These are phyloP conservation scores for Contarinia nasturtii DNA, from an alignment of 1,140 invertebrate genomes.

Conservation along the genomic window DNA sequence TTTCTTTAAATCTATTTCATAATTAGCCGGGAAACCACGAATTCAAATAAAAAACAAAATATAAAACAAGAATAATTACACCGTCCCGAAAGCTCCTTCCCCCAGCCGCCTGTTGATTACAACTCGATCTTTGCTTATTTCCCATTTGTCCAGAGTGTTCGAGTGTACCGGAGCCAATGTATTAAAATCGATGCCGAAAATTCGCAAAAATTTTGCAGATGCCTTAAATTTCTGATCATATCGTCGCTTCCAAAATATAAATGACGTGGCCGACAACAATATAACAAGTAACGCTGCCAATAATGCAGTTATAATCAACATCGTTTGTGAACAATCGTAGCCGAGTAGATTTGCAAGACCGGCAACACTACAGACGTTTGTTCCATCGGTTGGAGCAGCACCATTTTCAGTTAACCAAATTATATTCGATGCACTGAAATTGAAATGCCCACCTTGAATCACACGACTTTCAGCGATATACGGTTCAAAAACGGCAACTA, in stretches of 20 bases:
- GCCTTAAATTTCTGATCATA: conserved; percentile 50
- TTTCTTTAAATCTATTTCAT: too few relatives aligned
- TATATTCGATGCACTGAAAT: conserved; percentile 33
- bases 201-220: conserved; percentile 52
- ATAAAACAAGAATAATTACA: too few relatives aligned
- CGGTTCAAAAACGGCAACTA: conserved; percentile 44
- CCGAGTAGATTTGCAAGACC: conserved; percentile 40
- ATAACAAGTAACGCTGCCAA: conserved; percentile 26
- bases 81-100: conserved; percentile 76
- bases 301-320: conserved; percentile 3
- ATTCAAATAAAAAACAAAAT: too few relatives aligned
- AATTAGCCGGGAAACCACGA: too few relatives aligned
- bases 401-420: conserved; percentile 41
- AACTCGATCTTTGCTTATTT: conserved; percentile 60
- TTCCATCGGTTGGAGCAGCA: conserved; percentile 45
- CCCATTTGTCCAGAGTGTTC: conserved; percentile 60
- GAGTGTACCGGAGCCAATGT: conserved; percentile 26
- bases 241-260: conserved; percentile 49
- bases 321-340: conserved; percentile 47
- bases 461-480: conserved; percentile 23
- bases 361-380: conserved; percentile 41
- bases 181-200: conserved; percentile 43
- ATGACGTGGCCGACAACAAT: conserved; percentile 46
- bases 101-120: conserved; percentile 80
- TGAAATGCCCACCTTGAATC: conserved; percentile 26